These are phyloP conservation scores for Syngnathus scovelli DNA, from an alignment of 2,113 vertebrate species.

Conservation along the genomic window DNA sequence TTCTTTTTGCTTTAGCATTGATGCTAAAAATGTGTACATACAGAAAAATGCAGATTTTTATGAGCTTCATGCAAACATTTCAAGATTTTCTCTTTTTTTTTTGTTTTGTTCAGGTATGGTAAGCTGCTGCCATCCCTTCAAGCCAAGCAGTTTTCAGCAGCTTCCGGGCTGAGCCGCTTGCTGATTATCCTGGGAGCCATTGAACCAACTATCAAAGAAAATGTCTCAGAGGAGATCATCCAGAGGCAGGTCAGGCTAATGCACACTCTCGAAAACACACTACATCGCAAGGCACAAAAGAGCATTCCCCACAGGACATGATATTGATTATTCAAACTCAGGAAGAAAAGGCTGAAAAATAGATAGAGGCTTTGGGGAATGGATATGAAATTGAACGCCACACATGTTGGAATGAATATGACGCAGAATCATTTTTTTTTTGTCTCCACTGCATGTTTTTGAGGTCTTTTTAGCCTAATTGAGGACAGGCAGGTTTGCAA, in stretches of 20 bases:
- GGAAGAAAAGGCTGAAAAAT: background rate
- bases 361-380: slow-evolving; percentile 6
- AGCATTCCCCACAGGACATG: background rate
- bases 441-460: background rate
- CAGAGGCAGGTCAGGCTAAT: slow-evolving; percentile 69
- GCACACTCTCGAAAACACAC: slow-evolving; percentile 11
- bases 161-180: slow-evolving; percentile 71
- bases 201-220: slow-evolving; percentile 60
- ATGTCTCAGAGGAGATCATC: slow-evolving; percentile 65
- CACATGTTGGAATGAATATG: background rate
- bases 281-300: slow-evolving; percentile 5
- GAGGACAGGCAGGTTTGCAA: background rate
- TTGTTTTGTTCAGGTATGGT: slow-evolving; percentile 60
- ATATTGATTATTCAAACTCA: slow-evolving; percentile 6
- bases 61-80: background rate
- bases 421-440: background rate
- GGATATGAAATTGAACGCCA: background rate
- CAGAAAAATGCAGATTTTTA: background rate
- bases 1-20: background rate
- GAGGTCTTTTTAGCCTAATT: background rate
- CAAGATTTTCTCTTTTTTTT: slow-evolving; percentile 1
- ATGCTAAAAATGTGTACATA: background rate
- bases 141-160: slow-evolving; percentile 72
- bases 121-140: slow-evolving; percentile 71
- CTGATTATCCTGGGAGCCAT: slow-evolving; percentile 72